Percentiles rank a stretch among this genome's conserved stretches.
These are phyloP conservation scores for Pandemis heparana DNA, from an alignment of 2,888 invertebrate genomes.

Conservation along the genomic window DNA sequence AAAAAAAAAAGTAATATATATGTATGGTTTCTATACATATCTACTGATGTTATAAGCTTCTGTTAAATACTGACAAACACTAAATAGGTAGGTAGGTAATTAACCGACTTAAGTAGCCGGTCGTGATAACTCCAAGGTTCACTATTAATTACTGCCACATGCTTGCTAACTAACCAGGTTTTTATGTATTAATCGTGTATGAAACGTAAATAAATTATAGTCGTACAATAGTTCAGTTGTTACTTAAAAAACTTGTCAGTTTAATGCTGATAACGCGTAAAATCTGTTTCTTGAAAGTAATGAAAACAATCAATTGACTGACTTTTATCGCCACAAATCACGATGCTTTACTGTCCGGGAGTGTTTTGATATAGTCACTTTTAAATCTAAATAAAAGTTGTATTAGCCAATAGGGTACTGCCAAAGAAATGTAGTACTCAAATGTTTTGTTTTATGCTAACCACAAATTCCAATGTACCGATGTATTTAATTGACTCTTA, in stretches of 20 bases:
- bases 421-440: too few relatives aligned
- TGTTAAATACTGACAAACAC: conserved; percentile 1
- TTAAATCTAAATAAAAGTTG: too few relatives aligned
- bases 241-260: not conserved
- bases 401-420: too few relatives aligned
- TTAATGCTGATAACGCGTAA: not conserved
- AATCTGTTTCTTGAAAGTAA: not conserved
- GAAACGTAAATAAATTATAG: conserved; percentile 38
- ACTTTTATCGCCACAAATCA: not conserved
- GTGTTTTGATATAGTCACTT: too few relatives aligned
- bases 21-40: not conserved
- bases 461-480: too few relatives aligned
- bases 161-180: conserved; percentile 39
- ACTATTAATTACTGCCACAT: conserved; percentile 37
- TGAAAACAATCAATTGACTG: not conserved
- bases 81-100: conserved; percentile 26
- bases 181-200: conserved; percentile 46
- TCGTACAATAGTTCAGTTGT: not conserved
- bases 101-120: conserved; percentile 24
- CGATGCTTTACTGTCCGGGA: not conserved
- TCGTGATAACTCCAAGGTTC: conserved; percentile 38
- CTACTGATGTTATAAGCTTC: not conserved
- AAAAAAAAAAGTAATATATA: too few relatives aligned
- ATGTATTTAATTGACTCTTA: too few relatives aligned
- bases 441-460: too few relatives aligned